phyloP scores from a whole-genome alignment of 1,140 invertebrate species.

The Scaptomyza hsui region DNA sequence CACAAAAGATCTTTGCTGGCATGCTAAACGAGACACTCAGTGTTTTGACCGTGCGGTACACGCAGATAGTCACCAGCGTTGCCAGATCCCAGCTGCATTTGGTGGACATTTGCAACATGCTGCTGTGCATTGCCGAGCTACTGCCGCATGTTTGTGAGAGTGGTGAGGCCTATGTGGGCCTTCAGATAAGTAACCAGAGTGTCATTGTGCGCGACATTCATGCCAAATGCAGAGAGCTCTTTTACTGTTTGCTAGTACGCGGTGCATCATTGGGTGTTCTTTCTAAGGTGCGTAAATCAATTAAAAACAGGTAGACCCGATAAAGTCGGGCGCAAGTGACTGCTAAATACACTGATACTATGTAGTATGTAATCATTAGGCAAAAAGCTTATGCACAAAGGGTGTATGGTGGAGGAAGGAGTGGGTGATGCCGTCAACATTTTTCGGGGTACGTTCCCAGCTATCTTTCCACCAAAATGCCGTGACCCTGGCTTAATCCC shows the following conservation, averaged over 20 bases:
- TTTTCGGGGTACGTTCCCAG: too few species aligned
- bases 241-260: constrained; percentile 88
- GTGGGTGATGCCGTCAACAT: too few species aligned
- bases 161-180: constrained; percentile 85
- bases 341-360: too few species aligned
- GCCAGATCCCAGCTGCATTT: constrained; percentile 87
- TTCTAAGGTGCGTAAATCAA: constrained; percentile 87
- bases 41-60: constrained; percentile 90
- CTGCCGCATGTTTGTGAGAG: constrained; percentile 87
- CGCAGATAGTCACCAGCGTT: constrained; percentile 86
- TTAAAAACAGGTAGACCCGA: too few species aligned
- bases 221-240: constrained; percentile 90
- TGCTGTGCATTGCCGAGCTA: constrained; percentile 89
- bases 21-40: constrained; percentile 92
- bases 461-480: too few species aligned
- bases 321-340: too few species aligned
- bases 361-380: too few species aligned
- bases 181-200: constrained; percentile 85
- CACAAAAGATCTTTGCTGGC: constrained; percentile 90
- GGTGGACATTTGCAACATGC: constrained; percentile 90
- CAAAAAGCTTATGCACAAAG: too few species aligned
- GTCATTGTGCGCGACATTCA: constrained; percentile 90
- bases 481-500: too few species aligned
- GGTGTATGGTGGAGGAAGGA: too few species aligned
- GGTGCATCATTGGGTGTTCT: constrained; percentile 89